Evolutionary conservation across 2,113 vertebrate species (phyloP), one percentile per base, ranked within the genome.

Genomic region (Notarius lentiginosus): DNA sequence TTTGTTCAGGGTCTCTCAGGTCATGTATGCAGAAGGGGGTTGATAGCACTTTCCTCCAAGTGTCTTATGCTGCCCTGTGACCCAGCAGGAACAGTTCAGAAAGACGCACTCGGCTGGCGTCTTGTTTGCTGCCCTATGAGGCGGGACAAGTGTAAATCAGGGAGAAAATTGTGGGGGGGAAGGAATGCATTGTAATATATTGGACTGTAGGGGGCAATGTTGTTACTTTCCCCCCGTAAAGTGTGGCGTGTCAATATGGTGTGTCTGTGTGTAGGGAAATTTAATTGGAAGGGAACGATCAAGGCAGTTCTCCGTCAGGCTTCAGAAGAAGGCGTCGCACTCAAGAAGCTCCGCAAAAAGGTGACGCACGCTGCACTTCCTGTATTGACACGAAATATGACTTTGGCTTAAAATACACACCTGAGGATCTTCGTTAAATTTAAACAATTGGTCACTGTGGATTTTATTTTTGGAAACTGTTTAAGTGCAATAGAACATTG

Each of bases 201-300:
- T 63, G 53, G 9, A 89, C 94, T 92, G 84, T 55, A 92, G 92
- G 86, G 87, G 88, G 89, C 91, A 90, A 73, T 91, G 85, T 91
- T 91, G 68, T 61, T 53, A n/a, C 12, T 77, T 47, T 0, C 6
- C 24, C 30, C 14, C 30, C 66, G 2, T 70, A 7, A 70, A 10
- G 15, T 75, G 34, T 77, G 70, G 34, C 7, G 1, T 9, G 10
- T 58, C 14, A 73, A 4, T 82, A 10, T 55, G 22, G 20, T 82
- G 79, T 65, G n/a, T 75, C 22, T 24, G 6, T 75, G n/a, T 85
- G 20, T 61, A 99, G 97, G 96, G 47, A 99, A 97, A 96, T 99
- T 99, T 93, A 98, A 97, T 91, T 99, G 98, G 98, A 99, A 98
- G 66, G 97, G 97, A 89, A 99, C 96, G 0, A 99, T 99, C 88